Conservation (phyloP, 2,797 vertebrate genomes). For the Decapterus maruadsi region DNA sequence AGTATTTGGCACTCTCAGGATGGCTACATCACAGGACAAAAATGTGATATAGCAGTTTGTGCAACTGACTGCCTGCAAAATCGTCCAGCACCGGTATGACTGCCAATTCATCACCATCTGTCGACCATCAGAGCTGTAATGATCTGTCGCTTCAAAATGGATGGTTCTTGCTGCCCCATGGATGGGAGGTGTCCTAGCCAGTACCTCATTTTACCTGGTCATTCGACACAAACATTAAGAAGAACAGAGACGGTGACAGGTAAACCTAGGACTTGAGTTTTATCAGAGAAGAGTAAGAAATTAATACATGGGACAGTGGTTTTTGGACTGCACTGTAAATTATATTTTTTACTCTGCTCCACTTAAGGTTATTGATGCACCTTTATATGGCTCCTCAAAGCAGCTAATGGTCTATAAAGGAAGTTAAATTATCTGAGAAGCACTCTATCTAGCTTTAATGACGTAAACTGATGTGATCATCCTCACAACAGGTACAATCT, state of each 20-base stretch:
- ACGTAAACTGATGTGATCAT: slow-evolving; percentile 5
- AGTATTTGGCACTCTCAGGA: slow-evolving; percentile 42
- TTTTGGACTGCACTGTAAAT: not conserved
- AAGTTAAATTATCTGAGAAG: not conserved
- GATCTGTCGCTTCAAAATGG: slow-evolving; percentile 74
- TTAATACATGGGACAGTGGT: not conserved
- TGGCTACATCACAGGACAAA: slow-evolving; percentile 52
- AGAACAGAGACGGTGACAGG: slow-evolving; percentile 22
- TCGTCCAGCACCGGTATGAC: slow-evolving; percentile 58
- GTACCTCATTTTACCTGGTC: slow-evolving; percentile 55
- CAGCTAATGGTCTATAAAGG: not conserved
- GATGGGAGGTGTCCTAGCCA: slow-evolving; percentile 51
- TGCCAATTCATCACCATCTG: slow-evolving; percentile 78
- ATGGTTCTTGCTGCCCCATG: slow-evolving; percentile 59
- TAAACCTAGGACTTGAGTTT: slow-evolving; percentile 5
- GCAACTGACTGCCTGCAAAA: slow-evolving; percentile 66
- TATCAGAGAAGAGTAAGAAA: not conserved
- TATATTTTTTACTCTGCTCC: not conserved
- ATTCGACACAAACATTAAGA: slow-evolving; percentile 49
- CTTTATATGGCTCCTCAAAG: not conserved
- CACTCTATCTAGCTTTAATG: not conserved
- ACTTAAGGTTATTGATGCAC: not conserved
- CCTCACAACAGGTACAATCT: not conserved
- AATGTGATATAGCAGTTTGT: slow-evolving; percentile 69
- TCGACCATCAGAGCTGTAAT: slow-evolving; percentile 74